Conservation (phyloP, 1,140 invertebrate genomes). For the Zaprionus ghesquierei region DNA sequence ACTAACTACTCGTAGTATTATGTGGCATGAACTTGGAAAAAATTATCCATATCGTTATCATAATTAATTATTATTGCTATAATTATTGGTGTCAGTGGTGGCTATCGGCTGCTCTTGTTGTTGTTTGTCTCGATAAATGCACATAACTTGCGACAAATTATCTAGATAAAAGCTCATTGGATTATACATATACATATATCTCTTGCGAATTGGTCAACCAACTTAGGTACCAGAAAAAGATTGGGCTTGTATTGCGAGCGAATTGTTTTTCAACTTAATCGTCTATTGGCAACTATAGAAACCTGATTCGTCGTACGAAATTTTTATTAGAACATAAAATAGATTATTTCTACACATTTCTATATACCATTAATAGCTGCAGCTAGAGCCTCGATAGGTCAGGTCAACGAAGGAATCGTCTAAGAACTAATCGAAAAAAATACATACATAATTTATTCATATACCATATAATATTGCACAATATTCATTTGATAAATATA, state of each 20-base stretch:
- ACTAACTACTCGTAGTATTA: constrained; percentile 30
- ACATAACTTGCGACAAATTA: constrained; percentile 67
- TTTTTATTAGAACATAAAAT: neutral
- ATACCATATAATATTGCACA: constrained; percentile 41
- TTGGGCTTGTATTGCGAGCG: neutral
- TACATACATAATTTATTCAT: constrained; percentile 3
- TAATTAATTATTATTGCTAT: neutral
- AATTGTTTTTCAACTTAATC: constrained; percentile 41
- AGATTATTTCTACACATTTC: too few species aligned
- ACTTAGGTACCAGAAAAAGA: neutral
- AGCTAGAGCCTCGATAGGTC: constrained; percentile 41
- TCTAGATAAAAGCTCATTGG: constrained; percentile 76
- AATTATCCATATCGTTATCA: constrained; percentile 12
- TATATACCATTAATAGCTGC: too few species aligned
- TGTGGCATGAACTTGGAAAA: constrained; percentile 22
- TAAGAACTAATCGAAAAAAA: constrained; percentile 6
- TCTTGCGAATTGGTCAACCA: constrained; percentile 52
- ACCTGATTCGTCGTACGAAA: constrained; percentile 53
- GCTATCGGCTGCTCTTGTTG: constrained; percentile 34
- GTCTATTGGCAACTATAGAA: constrained; percentile 65
- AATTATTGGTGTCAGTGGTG: constrained; percentile 26
- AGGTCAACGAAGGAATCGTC: constrained; percentile 3
- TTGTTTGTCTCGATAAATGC: constrained; percentile 63
- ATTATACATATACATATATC: constrained; percentile 48
- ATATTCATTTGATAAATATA: constrained; percentile 24